phyloP scores from a whole-genome alignment of 2,888 invertebrate species.

The Drosophila nr. perissopoda region DNA sequence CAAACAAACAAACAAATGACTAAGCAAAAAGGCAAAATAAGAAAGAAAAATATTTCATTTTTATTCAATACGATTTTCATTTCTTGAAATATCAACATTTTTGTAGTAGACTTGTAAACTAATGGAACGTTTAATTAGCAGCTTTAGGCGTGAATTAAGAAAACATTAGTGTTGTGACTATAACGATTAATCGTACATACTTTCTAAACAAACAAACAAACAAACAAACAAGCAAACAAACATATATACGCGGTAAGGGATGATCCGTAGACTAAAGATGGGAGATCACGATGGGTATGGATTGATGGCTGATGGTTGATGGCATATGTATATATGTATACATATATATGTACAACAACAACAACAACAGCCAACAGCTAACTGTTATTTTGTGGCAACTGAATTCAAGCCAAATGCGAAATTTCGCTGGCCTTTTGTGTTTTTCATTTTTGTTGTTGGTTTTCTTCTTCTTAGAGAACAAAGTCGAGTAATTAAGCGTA shows the following conservation, averaged over 20 bases:
- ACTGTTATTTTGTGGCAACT: slow-evolving; percentile 2
- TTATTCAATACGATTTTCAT: slow-evolving; percentile 30
- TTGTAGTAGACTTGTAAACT: slow-evolving; percentile 13
- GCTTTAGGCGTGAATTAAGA: slow-evolving; percentile 60
- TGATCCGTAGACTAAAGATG: no score
- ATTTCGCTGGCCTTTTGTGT: slow-evolving; percentile 20
- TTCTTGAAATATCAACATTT: slow-evolving; percentile 40
- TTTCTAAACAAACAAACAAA: slow-evolving; percentile 8
- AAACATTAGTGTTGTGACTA: slow-evolving; percentile 77
- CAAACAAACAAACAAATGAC: slow-evolving; percentile 34
- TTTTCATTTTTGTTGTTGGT: slow-evolving; percentile 24
- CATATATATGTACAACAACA: background rate
- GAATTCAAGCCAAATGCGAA: slow-evolving; percentile 4
- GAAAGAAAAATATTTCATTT: slow-evolving; percentile 18
- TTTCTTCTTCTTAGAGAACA: slow-evolving; percentile 6
- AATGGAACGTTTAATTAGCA: slow-evolving; percentile 45
- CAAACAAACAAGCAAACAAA: background rate
- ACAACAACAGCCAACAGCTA: background rate
- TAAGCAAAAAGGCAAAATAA: slow-evolving; percentile 47
- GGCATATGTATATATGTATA: background rate
- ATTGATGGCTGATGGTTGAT: slow-evolving; percentile 12
- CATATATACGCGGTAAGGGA: slow-evolving; percentile 22
- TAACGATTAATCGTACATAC: slow-evolving; percentile 46
- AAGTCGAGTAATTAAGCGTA: slow-evolving; percentile 21
- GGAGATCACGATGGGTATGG: slow-evolving; percentile 18